A percentile compares a stretch with the other conserved stretches of the same genome.
Evolutionary conservation across 2,113 vertebrate species (phyloP).

Genomic region (Labeo catla): DNA sequence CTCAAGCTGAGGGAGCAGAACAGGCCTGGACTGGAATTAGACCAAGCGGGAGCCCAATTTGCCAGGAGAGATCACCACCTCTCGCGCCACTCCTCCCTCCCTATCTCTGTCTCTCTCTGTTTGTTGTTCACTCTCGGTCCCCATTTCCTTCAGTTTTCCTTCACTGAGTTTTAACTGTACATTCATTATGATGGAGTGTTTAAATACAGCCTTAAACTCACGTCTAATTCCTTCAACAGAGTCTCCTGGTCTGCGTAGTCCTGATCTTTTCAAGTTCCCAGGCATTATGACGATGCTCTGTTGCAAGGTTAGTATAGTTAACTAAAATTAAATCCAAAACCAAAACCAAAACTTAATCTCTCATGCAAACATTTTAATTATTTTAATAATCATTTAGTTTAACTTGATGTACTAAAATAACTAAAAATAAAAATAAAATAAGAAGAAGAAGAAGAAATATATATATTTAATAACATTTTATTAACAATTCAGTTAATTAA

Average conservation of each 20-base stretch:
- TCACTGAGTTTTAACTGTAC: not conserved
- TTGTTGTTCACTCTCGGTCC: slow-evolving; percentile 15
- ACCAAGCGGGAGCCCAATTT: slow-evolving; percentile 88
- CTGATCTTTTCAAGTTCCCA: not conserved
- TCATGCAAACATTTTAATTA: too few species aligned
- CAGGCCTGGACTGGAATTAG: slow-evolving; percentile 87
- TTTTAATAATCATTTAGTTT: too few species aligned
- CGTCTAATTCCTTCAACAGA: not conserved
- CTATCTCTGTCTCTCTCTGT: slow-evolving; percentile 47
- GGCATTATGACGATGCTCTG: not conserved
- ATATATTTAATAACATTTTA: too few species aligned
- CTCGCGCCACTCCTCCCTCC: slow-evolving; percentile 39
- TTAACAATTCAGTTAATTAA: too few species aligned
- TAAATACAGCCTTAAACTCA: not conserved
- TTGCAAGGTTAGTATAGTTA: not conserved
- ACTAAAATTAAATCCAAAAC: not conserved
- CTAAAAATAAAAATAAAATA: too few species aligned
- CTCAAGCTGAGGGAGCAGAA: slow-evolving; percentile 75
- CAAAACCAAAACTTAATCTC: too few species aligned
- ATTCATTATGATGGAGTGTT: not conserved
- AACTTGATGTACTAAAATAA: too few species aligned
- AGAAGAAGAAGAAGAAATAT: too few species aligned
- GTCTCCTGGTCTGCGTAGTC: not conserved
- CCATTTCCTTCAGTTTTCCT: slow-evolving; percentile 7
- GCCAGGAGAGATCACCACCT: slow-evolving; percentile 70